These are phyloP conservation scores for Pseudomugil tenellus DNA, from an alignment of 2,797 vertebrate species.

Conservation along the genomic window DNA sequence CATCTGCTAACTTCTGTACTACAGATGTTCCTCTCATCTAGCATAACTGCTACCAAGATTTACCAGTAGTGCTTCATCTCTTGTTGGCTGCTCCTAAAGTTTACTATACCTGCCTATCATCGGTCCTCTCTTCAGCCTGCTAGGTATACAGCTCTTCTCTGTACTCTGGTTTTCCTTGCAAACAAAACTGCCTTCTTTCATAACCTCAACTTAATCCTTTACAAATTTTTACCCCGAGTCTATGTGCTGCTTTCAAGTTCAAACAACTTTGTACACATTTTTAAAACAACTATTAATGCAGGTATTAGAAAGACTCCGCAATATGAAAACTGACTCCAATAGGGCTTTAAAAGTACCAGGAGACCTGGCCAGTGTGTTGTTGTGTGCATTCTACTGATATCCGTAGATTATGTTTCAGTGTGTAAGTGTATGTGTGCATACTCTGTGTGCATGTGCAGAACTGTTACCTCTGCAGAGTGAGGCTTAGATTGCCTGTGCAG, in stretches of 20 bases:
- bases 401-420: constrained; percentile 2
- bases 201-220: background rate
- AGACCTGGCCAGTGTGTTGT: constrained; percentile 1
- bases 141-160: background rate
- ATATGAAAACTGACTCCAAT: constrained; percentile 1
- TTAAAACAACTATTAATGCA: constrained; percentile 25
- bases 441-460: background rate
- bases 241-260: background rate
- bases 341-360: background rate
- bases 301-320: background rate
- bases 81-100: background rate
- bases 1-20: background rate
- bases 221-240: background rate
- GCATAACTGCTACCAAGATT: background rate
- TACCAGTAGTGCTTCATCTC: background rate
- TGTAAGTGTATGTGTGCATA: background rate
- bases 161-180: background rate
- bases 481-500: constrained; percentile 88
- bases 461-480: constrained; percentile 93
- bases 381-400: constrained; percentile 1
- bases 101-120: background rate
- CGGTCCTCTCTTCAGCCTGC: background rate
- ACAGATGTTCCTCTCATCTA: background rate
- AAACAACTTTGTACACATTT: background rate
- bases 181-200: background rate